Base-by-base conservation (phyloP, 2,113 vertebrate species). In the Grallaria varia region DNA sequence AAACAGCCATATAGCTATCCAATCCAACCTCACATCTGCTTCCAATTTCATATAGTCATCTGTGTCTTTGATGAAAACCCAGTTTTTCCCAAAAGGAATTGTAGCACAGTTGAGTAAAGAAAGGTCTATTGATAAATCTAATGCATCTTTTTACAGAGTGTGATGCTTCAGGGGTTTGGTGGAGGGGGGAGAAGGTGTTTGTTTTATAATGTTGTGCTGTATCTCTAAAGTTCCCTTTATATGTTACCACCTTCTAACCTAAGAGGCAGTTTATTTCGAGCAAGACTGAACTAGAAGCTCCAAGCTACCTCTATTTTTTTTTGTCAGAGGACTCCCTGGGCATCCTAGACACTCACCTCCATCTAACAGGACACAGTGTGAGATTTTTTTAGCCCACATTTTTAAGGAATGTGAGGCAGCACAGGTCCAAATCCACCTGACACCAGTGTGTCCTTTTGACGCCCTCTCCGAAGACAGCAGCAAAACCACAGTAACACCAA, bases 21-120 rank as follows among this genome's bases (percentile, higher is more conserved):
- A 93, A 73, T 87, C 79, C 89, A 90, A 79, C 50, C 53, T 89
- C 84, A 93, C 92, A 96, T 96, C 95, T 97, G 95, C 90, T 96
- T 97, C 94, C 94, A 97, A 97, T 96, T 96, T 94, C 74, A 82
- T 87, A 95, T 87, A 95, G 81, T 73, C 79, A 88, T 93, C 82
- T 81, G 73, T 82, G 87, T 93, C 92, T 96, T 96, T 94, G 96
- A 95, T 96, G 95, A 94, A 97, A 96, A 93, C 81, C 37, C 76
- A 83, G 20, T 88, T 96, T 95, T 89, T 84, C 89, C 96, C 76
- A 78, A 95, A 96, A 96, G 95, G 87, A 96, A 90, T 72, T 73
- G 59, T 53, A 92, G 88, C 73, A 75, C 27, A 94, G 84, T 85
- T 64, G 79, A 82, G 63, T 75, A 94, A 96, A 95, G 85, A 97